phyloP scores from a whole-genome alignment of 1,140 invertebrate genomes.

The Calliopsis andreniformis region DNA sequence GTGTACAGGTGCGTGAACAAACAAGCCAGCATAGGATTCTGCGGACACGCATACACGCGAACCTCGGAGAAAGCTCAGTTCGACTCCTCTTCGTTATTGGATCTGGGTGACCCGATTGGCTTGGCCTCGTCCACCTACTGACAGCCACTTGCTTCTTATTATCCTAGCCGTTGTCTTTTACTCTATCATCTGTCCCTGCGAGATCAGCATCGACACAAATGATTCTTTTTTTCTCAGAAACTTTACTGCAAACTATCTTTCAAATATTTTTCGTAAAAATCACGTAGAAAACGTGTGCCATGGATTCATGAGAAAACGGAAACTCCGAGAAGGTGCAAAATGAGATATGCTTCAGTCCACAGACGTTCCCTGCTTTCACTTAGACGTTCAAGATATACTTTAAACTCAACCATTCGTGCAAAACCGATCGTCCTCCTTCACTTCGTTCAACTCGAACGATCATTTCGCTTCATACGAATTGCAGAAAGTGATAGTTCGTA shows the following conservation, averaged over 20 bases:
- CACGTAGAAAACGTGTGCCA: no score
- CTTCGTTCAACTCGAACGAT: slow-evolving; percentile 49
- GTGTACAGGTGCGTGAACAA: background rate
- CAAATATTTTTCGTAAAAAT: no score
- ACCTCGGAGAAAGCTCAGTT: slow-evolving; percentile 74
- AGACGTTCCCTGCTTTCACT: slow-evolving; percentile 54
- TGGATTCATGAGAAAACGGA: no score
- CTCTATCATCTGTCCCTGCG: background rate
- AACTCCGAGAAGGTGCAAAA: slow-evolving; percentile 14
- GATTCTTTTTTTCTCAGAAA: no score
- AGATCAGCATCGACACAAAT: no score
- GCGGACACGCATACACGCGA: slow-evolving; percentile 24
- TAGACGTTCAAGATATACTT: slow-evolving; percentile 21
- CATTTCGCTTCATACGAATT: slow-evolving; percentile 21
- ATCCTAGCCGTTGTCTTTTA: slow-evolving; percentile 3
- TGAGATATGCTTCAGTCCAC: slow-evolving; percentile 3
- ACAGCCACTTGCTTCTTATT: slow-evolving; percentile 42
- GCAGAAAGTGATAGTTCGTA: slow-evolving; percentile 63
- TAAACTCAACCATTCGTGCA: slow-evolving; percentile 53
- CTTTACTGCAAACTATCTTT: no score
- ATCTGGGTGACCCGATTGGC: slow-evolving; percentile 79
- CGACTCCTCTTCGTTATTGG: slow-evolving; percentile 72
- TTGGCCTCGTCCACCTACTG: slow-evolving; percentile 45
- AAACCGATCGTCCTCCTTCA: slow-evolving; percentile 44
- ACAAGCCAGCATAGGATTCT: slow-evolving; percentile 36